Evolutionary conservation across 2,113 vertebrate species (phyloP).

Genomic region (Marmota monax): DNA sequence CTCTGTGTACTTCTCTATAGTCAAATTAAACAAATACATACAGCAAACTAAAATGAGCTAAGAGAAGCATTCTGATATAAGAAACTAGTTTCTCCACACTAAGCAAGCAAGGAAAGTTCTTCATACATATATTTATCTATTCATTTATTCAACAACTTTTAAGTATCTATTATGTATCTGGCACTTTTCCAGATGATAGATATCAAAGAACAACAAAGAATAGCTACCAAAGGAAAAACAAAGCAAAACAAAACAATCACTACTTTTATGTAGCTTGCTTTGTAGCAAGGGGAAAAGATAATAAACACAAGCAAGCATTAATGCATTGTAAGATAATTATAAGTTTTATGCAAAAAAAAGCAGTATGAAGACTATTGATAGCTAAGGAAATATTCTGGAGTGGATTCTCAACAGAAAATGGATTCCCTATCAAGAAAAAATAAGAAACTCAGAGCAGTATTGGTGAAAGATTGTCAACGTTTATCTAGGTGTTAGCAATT

Average conservation of each 20-base stretch:
- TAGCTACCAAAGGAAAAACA: not conserved
- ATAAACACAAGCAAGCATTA: not conserved
- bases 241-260: not conserved
- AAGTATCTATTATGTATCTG: not conserved
- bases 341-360: not conserved
- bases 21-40: not conserved
- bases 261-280: not conserved
- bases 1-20: not conserved
- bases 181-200: not conserved
- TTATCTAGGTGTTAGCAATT: not conserved
- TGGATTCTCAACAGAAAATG: not conserved
- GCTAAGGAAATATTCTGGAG: not conserved
- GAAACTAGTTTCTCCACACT: not conserved
- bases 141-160: slow-evolving; percentile 28
- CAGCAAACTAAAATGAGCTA: not conserved
- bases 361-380: not conserved
- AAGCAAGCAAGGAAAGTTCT: not conserved
- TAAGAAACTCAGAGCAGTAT: not conserved
- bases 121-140: not conserved
- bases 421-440: not conserved
- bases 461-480: not conserved
- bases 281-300: not conserved
- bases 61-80: not conserved
- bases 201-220: not conserved
- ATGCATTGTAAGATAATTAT: not conserved